Evolutionary conservation across 1,140 invertebrate genomes (phyloP).

Genomic region (Drosophila prosaltans): DNA sequence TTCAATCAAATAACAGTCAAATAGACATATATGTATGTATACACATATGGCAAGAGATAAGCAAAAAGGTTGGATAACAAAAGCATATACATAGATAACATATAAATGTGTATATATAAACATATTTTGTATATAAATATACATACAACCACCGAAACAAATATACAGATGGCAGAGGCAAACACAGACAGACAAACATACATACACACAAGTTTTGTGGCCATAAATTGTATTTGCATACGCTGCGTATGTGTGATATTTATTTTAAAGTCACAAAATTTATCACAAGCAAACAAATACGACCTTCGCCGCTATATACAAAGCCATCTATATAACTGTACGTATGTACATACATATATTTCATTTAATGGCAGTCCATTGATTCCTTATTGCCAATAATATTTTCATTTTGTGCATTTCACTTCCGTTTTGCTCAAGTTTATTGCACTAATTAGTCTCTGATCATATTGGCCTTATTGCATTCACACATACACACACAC

Average conservation of each 20-base stretch:
- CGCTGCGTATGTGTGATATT: slow-evolving; percentile 60
- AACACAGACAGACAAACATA: not conserved
- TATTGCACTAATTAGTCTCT: slow-evolving; percentile 23
- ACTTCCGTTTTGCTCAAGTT: slow-evolving; percentile 31
- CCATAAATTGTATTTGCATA: slow-evolving; percentile 38
- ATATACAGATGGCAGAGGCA: slow-evolving; percentile 23
- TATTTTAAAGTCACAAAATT: slow-evolving; percentile 50
- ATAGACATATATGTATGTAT: slow-evolving; percentile 12
- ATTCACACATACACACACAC: not conserved
- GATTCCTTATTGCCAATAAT: slow-evolving; percentile 49
- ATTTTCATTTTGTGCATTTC: slow-evolving; percentile 31
- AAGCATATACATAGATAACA: slow-evolving; percentile 37
- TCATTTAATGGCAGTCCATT: slow-evolving; percentile 47
- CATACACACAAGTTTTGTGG: not conserved
- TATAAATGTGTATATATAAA: not conserved
- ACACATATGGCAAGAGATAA: slow-evolving; percentile 45
- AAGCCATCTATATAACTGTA: slow-evolving; percentile 12
- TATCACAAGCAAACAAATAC: slow-evolving; percentile 72
- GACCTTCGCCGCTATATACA: slow-evolving; percentile 60
- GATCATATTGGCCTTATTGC: no score
- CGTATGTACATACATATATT: slow-evolving; percentile 44
- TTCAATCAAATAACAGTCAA: slow-evolving; percentile 65
- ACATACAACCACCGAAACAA: slow-evolving; percentile 34
- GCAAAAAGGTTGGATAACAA: slow-evolving; percentile 68
- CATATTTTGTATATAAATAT: not conserved